Percentiles rank a stretch among this genome's conserved stretches.
Evolutionary conservation across 2,797 vertebrate species (phyloP).

Genomic region (Pangasius macronema): DNA sequence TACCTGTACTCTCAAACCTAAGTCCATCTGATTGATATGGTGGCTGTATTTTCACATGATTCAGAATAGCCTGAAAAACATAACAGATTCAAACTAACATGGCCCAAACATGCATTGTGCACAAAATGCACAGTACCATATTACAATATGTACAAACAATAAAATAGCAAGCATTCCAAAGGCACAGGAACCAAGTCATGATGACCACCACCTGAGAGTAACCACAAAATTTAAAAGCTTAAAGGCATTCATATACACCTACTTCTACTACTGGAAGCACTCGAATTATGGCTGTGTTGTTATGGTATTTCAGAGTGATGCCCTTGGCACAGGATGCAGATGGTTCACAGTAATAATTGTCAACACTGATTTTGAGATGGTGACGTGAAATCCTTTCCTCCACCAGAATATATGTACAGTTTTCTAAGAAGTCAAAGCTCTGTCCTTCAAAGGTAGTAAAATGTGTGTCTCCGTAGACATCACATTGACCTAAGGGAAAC

Average conservation of each 20-base stretch:
- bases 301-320: conserved; percentile 65
- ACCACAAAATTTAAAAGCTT: neutral
- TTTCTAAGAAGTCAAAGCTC: conserved; percentile 60
- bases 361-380: conserved; percentile 66
- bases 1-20: conserved; percentile 64
- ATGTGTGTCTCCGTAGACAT: conserved; percentile 75
- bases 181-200: neutral
- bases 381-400: conserved; percentile 64
- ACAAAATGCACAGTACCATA: neutral
- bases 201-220: neutral
- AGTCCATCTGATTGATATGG: conserved; percentile 65
- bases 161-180: neutral
- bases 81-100: conserved; percentile 22
- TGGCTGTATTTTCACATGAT: conserved; percentile 58
- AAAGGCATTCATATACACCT: neutral
- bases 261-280: conserved; percentile 46
- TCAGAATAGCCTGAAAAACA: conserved; percentile 64
- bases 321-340: conserved; percentile 64
- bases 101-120: neutral
- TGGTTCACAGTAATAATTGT: conserved; percentile 63
- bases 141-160: neutral
- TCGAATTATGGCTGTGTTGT: conserved; percentile 60
- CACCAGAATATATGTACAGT: conserved; percentile 71
- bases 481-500: conserved; percentile 65
- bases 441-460: conserved; percentile 70